Conservation (phyloP, 92 coral and sea anemone species). For the Porites divaricata region DNA sequence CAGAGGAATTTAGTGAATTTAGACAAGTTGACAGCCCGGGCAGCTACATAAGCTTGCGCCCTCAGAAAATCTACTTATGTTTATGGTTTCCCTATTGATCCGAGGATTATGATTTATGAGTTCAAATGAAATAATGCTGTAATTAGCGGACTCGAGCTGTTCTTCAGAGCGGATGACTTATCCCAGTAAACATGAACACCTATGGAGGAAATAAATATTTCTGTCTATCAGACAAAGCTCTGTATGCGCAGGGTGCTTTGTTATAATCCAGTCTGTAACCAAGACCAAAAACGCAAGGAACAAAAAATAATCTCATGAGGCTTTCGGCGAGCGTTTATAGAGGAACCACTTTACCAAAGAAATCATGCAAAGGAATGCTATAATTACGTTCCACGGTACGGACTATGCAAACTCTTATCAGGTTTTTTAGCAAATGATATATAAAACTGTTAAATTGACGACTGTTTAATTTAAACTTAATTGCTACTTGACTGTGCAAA, state of each 20-base stretch:
- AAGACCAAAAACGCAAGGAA: neutral
- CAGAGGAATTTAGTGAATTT: slow-evolving; percentile 48
- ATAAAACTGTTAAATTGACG: too few species aligned
- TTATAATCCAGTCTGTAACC: neutral
- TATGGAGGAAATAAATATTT: too few species aligned
- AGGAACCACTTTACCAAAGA: neutral
- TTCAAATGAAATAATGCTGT: neutral
- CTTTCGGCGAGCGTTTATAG: too few species aligned
- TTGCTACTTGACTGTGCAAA: slow-evolving; percentile 15
- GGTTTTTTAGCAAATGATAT: neutral
- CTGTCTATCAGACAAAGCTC: neutral
- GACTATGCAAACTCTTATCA: neutral
- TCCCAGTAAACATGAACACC: neutral
- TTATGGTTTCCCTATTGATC: neutral
- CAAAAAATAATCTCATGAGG: neutral
- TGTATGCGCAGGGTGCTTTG: neutral
- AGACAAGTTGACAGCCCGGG: slow-evolving; percentile 1
- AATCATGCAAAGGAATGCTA: neutral
- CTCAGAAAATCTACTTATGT: slow-evolving; percentile 31
- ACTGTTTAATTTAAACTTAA: neutral
- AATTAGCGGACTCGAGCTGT: neutral
- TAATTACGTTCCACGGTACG: neutral
- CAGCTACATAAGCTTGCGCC: slow-evolving; percentile 2
- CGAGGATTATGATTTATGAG: neutral
- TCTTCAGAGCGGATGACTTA: neutral